Evolutionary conservation across 1,140 invertebrate species (phyloP).

Genomic region (Aleiodes sp.): DNA sequence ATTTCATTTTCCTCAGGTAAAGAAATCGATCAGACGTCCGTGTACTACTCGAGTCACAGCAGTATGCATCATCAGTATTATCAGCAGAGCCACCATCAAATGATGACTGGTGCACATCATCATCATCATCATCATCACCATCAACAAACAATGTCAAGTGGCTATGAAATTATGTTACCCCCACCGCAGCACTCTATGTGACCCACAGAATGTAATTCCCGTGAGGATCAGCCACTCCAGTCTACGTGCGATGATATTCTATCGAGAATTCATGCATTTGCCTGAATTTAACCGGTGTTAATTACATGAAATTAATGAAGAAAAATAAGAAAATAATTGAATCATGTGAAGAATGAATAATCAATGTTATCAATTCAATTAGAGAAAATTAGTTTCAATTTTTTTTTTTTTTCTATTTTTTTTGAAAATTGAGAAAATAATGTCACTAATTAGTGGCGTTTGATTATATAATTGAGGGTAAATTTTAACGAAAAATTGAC

Average conservation of each 20-base stretch:
- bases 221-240: slow-evolving; percentile 40
- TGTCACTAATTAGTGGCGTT: too few species aligned
- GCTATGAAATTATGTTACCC: slow-evolving; percentile 62
- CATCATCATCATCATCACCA: slow-evolving; percentile 53
- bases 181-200: slow-evolving; percentile 63
- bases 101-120: slow-evolving; percentile 55
- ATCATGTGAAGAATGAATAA: too few species aligned
- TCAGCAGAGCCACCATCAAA: slow-evolving; percentile 60
- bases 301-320: neutral
- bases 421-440: too few species aligned
- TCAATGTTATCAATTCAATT: too few species aligned
- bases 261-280: slow-evolving; percentile 46
- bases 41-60: slow-evolving; percentile 61
- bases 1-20: slow-evolving; percentile 48
- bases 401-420: too few species aligned
- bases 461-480: too few species aligned
- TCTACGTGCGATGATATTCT: slow-evolving; percentile 41
- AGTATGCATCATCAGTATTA: slow-evolving; percentile 64
- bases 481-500: too few species aligned
- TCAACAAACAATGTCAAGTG: slow-evolving; percentile 56
- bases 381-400: too few species aligned
- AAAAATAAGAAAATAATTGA: too few species aligned
- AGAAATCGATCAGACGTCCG: slow-evolving; percentile 57
- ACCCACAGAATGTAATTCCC: slow-evolving; percentile 50
- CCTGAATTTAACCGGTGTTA: slow-evolving; percentile 35